These are phyloP conservation scores for Sciaenops ocellatus DNA, from an alignment of 2,797 vertebrate species.

Conservation along the genomic window DNA sequence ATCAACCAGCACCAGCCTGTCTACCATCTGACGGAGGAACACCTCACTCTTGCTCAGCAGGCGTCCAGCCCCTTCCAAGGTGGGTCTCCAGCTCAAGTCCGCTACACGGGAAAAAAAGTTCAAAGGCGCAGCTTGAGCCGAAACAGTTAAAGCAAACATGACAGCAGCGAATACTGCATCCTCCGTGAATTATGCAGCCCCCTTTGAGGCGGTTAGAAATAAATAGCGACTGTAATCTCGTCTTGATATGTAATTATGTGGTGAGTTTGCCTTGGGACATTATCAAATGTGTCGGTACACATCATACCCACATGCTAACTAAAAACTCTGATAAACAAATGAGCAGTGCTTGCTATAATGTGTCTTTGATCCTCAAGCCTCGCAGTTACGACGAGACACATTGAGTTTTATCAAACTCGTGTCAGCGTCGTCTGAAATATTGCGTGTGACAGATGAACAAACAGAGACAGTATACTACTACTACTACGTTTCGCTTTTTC, in stretches of 20 bases:
- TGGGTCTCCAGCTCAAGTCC: conserved; percentile 63
- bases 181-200: background rate
- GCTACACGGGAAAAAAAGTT: background rate
- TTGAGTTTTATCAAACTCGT: background rate
- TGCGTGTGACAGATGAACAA: conserved; percentile 27
- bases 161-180: background rate
- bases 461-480: conserved; percentile 4
- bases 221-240: background rate
- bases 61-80: conserved; percentile 97
- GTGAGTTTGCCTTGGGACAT: background rate
- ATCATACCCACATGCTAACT: background rate
- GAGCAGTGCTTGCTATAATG: background rate
- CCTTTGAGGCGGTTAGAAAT: conserved; percentile 4
- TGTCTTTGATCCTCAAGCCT: conserved; percentile 26
- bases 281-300: background rate
- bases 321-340: conserved; percentile 9
- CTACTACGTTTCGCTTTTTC: background rate
- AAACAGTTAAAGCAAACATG: background rate
- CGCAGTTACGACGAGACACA: background rate
- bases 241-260: background rate
- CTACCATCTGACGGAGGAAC: conserved; percentile 96
- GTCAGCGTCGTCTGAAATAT: background rate
- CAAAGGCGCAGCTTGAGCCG: background rate
- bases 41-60: conserved; percentile 95
- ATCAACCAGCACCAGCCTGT: conserved; percentile 99